Percentiles rank a stretch among this genome's conserved stretches.
These are phyloP conservation scores for Sarcophilus harrisii DNA, from an alignment of 2,797 vertebrate genomes.

Conservation along the genomic window DNA sequence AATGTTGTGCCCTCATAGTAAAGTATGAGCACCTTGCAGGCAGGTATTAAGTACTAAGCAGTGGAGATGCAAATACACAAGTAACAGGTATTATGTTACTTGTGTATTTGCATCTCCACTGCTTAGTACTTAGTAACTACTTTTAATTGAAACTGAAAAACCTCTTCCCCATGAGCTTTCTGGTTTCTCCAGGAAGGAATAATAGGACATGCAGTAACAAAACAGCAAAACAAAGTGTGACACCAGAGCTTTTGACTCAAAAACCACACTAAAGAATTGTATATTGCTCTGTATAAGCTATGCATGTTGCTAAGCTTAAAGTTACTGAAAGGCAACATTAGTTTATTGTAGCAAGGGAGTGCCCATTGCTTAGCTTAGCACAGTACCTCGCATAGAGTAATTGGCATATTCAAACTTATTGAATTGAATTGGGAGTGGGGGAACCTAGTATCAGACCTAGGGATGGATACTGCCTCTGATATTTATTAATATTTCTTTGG, in stretches of 20 bases:
- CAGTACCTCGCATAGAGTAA: neutral
- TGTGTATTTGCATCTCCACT: neutral
- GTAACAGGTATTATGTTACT: no score
- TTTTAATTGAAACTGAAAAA: neutral
- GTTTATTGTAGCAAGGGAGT: neutral
- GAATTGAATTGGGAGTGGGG: neutral
- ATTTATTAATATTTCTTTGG: neutral
- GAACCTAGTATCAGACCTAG: neutral
- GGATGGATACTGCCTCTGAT: neutral
- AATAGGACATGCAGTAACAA: neutral
- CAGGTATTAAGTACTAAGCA: neutral
- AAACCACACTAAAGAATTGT: slow-evolving; percentile 8
- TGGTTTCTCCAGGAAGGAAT: slow-evolving; percentile 8
- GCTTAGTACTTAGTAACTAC: neutral
- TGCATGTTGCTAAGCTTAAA: neutral
- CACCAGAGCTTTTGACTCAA: neutral
- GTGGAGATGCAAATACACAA: no score
- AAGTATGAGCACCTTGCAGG: neutral
- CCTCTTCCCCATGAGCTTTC: neutral
- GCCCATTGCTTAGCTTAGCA: neutral
- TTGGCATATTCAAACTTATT: neutral
- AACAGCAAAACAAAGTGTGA: neutral
- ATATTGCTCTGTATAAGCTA: neutral
- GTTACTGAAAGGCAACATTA: neutral
- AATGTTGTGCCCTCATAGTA: neutral